Evolutionary conservation across 1,140 invertebrate species (phyloP), one percentile per base, ranked within the genome.

Genomic region (Rhyacophila brunnea): DNA sequence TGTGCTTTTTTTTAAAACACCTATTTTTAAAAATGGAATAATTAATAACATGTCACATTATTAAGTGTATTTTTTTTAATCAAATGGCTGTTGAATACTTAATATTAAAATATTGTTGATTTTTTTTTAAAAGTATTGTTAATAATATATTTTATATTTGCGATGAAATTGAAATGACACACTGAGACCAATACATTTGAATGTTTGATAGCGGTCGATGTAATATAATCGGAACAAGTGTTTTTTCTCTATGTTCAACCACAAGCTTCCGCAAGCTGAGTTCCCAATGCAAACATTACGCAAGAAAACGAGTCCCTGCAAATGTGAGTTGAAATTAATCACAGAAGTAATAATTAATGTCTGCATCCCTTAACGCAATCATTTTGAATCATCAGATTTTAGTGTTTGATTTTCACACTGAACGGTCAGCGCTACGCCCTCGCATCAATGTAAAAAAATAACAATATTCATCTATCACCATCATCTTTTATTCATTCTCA

Each of bases 251-350:
- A 64, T 64, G 62, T 64, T 64, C 62, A 64, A 64, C 62, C 62
- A 64, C 62, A 64, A 64, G 62, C 62, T 64, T 47, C 52, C 62
- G 62, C 62, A 64, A 60, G 53, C 53, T 32, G 62, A 64, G 62
- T 80, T 80, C 76, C 77, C 74, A 73, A 92, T 92, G 90, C 90
- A 92, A 86, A 92, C 89, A 68, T 81, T 92, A 77, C 83, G 90
- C 68, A 92, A 91, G 81, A 91, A 89, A 83, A 91, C 88, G 69
- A 92, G 89, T 78, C 90, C 90, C 71, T 87, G 88, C 78, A 92
- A 92, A 85, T 90, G 90, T 92, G 81, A 91, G 90, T 91, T 75
- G 11, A 32, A 60, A 45, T 48, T 47, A 17, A 28, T 35, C 13
- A 40, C 11, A 40, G 38, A 40, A n/a, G n/a, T n/a, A n/a, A 40